Evolutionary conservation across 1,140 invertebrate genomes (phyloP), one percentile per base, ranked within the genome.

Genomic region (Gryllus bimaculatus): DNA sequence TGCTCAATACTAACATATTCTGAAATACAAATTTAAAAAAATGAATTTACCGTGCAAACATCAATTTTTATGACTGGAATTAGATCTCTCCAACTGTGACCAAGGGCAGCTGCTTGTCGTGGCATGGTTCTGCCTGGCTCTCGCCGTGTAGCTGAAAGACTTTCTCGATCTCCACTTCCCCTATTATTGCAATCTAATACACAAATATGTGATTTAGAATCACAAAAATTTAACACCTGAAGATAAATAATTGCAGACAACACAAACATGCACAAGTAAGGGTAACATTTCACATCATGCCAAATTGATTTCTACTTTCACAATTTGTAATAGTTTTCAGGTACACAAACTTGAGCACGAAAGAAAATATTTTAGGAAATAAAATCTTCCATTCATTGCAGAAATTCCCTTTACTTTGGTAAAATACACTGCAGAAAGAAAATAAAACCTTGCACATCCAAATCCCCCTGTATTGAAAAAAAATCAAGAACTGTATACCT

Each of bases 1-100:
- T 39, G 5, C 5, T 39, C 26, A 39, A 5, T 39, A 39, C 26
- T 39, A 39, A 39, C 15, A 48, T 48, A 20, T 48, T 18, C 13
- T 74, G 10, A 12, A 18, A 20, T 73, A 73, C 8, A 49, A 66
- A 78, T 8, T 0, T 75, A 6, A 47, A 21, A 0, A 18, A 21
- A 66, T 15, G 54, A 66, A 87, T 88, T 89, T 86, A 93, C 92
- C 73, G 93, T 93, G 79, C 92, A 94, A 75, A 99, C 91, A 84
- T 99, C 96, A 74, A 98, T 88, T 88, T 98, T 99, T 79, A 98
- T 98, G 47, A 98, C 95, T 76, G 98, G 98, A 84, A 99, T 96
- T 76, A 99, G 89, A 88, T 98, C 96, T 82, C 97, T 89, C 96
- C 98, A 98, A 7, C 95, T 96, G 82, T 93, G 89, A 0, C 93